Percentiles rank a stretch among this genome's conserved stretches.
Evolutionary conservation across 2,113 vertebrate genomes (phyloP).

Genomic region (Etheostoma cragini): DNA sequence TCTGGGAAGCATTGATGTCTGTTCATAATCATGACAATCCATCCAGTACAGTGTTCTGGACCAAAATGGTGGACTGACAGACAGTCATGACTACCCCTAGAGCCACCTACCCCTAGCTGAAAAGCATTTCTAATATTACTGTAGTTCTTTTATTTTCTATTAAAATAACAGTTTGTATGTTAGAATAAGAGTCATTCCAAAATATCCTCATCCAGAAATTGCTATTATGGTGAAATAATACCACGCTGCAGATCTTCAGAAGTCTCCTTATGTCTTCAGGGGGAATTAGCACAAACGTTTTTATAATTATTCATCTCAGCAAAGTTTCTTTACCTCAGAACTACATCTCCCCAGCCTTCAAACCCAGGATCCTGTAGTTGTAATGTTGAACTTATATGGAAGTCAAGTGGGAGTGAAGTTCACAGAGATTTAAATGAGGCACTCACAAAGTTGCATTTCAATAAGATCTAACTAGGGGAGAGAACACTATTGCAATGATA

Average conservation of each 20-base stretch:
- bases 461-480: conserved; percentile 57
- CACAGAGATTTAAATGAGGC: conserved; percentile 70
- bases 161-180: not conserved
- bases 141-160: not conserved
- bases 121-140: not conserved
- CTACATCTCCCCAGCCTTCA: conserved; percentile 25
- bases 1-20: too few relatives aligned
- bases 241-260: conserved; percentile 3
- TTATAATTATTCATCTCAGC: conserved; percentile 46
- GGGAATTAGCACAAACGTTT: conserved; percentile 26
- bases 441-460: conserved; percentile 69
- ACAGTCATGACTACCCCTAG: not conserved
- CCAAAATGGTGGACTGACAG: not conserved
- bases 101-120: not conserved
- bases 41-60: not conserved
- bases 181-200: not conserved
- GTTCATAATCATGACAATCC: too few relatives aligned
- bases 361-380: conserved; percentile 41
- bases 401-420: conserved; percentile 61
- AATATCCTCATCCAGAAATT: not conserved
- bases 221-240: not conserved
- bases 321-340: conserved; percentile 43
- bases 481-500: conserved; percentile 69
- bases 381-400: conserved; percentile 56
- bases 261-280: conserved; percentile 21